Evolutionary conservation across 2,113 vertebrate genomes (phyloP), one percentile per base, ranked within the genome.

Genomic region (Leuciscus idus): DNA sequence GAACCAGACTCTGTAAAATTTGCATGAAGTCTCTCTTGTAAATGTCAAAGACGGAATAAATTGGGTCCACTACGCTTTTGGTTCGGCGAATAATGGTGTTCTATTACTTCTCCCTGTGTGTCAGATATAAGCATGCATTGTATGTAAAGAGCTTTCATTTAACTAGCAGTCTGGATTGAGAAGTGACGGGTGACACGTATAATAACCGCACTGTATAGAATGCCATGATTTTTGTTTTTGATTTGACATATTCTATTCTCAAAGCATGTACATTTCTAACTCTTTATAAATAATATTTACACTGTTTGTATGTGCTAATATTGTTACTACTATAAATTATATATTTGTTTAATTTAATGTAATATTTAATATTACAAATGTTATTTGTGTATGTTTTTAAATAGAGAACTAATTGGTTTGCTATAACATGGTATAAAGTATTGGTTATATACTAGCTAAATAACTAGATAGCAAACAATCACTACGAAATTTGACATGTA

Each of bases 31-130:
- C 81, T 83, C 30, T 48, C 28, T 52, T 83, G 64, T 59, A 83
- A 84, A 84, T 84, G 81, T 73, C 81, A 84, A 59, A 73, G 33
- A 84, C 4, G 12, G 66, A 73, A 84, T 84, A 84, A 84, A 84
- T 72, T 84, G 81, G 68, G 48, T 59, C 30, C 68, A 73, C 48
- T 73, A 59, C 43, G 68, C 81, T 84, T 73, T 36, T 52, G 52
- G 68, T 43, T 59, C 1, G 21, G 13, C 1, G 30, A 57, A 72
- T 84, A 84, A 73, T 84, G 50, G 50, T 59, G 50, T 43, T 55
- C 28, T 10, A 57, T 59, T 73, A 57, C 43, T 33, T n/a, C 26
- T 52, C 80, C 6, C 8, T 21, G 11, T 30, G 28, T 36, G 80
- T 81, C 61, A 81, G 62, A 82, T 48, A 66, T 66, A 43, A n/a